Percentiles rank a stretch among this genome's conserved stretches.
Evolutionary conservation across 2,797 vertebrate genomes (phyloP).

Genomic region (Danio kyathit): DNA sequence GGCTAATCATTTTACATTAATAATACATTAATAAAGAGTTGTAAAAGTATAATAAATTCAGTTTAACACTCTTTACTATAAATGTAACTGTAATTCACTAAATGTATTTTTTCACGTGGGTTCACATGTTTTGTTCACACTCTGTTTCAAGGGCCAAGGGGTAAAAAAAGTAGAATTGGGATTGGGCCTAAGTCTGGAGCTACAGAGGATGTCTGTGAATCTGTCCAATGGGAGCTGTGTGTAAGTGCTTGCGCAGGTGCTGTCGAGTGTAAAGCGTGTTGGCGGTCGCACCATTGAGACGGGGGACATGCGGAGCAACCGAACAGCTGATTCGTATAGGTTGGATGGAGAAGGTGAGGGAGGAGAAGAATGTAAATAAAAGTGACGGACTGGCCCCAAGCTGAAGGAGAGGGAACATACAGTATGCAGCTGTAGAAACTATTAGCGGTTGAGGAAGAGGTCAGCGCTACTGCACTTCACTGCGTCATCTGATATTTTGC

Average conservation of each 20-base stretch:
- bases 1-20: too few relatives aligned
- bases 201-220: not conserved
- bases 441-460: constrained; percentile 75
- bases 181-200: too few relatives aligned
- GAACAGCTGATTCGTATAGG: constrained; percentile 61
- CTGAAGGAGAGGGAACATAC: constrained; percentile 48
- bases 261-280: constrained; percentile 13
- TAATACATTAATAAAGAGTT: too few relatives aligned
- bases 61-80: too few relatives aligned
- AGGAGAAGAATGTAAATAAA: constrained; percentile 64
- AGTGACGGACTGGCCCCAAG: constrained; percentile 39
- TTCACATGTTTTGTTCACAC: too few relatives aligned
- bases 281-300: constrained; percentile 17
- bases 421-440: constrained; percentile 69
- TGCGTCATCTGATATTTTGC: constrained; percentile 32
- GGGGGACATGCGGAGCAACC: not conserved
- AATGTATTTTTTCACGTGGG: too few relatives aligned
- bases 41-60: too few relatives aligned
- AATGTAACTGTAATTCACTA: too few relatives aligned
- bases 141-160: too few relatives aligned
- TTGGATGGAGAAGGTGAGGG: constrained; percentile 18
- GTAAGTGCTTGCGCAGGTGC: constrained; percentile 45
- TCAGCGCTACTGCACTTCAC: constrained; percentile 68
- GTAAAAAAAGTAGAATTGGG: too few relatives aligned
- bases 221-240: not conserved